phyloP scores from a whole-genome alignment of 1,140 invertebrate species.

The Zaprionus ghesquierei region DNA sequence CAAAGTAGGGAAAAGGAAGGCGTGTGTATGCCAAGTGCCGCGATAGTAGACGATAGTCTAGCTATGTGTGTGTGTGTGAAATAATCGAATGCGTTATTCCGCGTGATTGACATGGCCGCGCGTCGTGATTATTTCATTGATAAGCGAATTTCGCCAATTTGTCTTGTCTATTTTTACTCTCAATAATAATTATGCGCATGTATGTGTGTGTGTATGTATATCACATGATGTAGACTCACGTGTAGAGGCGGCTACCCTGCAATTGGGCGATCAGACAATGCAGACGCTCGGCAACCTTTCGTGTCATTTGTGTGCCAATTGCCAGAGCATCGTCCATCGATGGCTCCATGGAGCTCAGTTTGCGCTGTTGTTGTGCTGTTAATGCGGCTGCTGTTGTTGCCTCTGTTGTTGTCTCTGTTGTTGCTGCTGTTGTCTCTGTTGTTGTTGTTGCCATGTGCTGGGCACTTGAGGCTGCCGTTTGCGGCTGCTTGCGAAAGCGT shows the following conservation, averaged over 20 bases:
- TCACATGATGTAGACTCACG: slow-evolving; percentile 42
- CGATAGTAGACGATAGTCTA: no score
- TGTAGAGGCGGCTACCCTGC: slow-evolving; percentile 69
- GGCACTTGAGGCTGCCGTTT: slow-evolving; percentile 9
- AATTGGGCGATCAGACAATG: slow-evolving; percentile 57
- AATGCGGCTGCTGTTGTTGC: slow-evolving; percentile 18
- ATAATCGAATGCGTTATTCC: slow-evolving; percentile 6
- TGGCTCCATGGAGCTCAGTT: slow-evolving; percentile 71
- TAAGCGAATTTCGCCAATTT: slow-evolving; percentile 18
- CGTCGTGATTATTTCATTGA: slow-evolving; percentile 51
- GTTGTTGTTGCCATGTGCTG: slow-evolving; percentile 25
- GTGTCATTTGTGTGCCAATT: slow-evolving; percentile 74
- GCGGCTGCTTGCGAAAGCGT: slow-evolving; percentile 51
- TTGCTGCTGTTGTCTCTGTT: slow-evolving; percentile 19
- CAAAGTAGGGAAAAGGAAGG: not conserved
- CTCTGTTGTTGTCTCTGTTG: slow-evolving; percentile 3
- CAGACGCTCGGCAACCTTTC: slow-evolving; percentile 62
- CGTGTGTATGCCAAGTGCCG: not conserved
- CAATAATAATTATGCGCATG: no score
- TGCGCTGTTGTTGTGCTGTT: slow-evolving; percentile 64
- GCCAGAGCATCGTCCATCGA: slow-evolving; percentile 75
- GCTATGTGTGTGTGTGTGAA: not conserved
- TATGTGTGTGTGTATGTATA: no score
- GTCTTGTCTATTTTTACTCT: not conserved
- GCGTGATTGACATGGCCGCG: slow-evolving; percentile 59